Evolutionary conservation across 1,140 invertebrate genomes (phyloP).

Genomic region (Drosophila leontia): DNA sequence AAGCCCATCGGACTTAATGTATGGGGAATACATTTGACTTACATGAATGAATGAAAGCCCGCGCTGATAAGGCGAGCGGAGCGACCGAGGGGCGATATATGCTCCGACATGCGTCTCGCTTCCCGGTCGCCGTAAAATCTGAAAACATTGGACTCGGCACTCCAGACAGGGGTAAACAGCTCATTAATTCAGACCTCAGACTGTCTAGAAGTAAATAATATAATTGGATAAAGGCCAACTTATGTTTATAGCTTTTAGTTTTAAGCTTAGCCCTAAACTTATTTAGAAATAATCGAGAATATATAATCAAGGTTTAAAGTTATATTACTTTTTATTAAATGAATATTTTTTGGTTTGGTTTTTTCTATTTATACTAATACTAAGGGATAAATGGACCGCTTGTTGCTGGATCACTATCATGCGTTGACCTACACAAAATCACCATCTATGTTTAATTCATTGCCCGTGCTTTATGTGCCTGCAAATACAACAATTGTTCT

Average conservation of each 20-base stretch:
- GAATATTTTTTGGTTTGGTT: not conserved
- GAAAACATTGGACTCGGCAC: slow-evolving; percentile 15
- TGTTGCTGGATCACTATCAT: slow-evolving; percentile 1
- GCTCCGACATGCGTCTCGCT: slow-evolving; percentile 11
- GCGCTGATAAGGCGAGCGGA: slow-evolving; percentile 46
- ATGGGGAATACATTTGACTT: slow-evolving; percentile 52
- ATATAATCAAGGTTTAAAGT: too few relatives aligned
- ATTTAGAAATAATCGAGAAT: not conserved
- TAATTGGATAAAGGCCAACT: not conserved
- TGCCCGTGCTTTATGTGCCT: not conserved
- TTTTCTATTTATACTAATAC: not conserved
- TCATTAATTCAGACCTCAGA: slow-evolving; percentile 2
- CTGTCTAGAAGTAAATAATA: not conserved
- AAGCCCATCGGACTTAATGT: slow-evolving; percentile 21
- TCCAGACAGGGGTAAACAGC: slow-evolving; percentile 6
- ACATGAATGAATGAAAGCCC: slow-evolving; percentile 75
- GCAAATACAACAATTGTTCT: slow-evolving; percentile 1
- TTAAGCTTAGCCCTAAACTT: not conserved
- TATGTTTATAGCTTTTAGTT: not conserved
- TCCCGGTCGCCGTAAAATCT: not conserved
- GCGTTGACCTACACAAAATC: slow-evolving; percentile 4
- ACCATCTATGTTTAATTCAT: slow-evolving; percentile 12
- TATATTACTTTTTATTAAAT: not conserved
- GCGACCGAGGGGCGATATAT: slow-evolving; percentile 1
- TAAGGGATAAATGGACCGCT: not conserved